Percentiles rank a stretch among this genome's conserved stretches.
phyloP scores from a whole-genome alignment of 2,113 vertebrate genomes.

The Zeus faber region DNA sequence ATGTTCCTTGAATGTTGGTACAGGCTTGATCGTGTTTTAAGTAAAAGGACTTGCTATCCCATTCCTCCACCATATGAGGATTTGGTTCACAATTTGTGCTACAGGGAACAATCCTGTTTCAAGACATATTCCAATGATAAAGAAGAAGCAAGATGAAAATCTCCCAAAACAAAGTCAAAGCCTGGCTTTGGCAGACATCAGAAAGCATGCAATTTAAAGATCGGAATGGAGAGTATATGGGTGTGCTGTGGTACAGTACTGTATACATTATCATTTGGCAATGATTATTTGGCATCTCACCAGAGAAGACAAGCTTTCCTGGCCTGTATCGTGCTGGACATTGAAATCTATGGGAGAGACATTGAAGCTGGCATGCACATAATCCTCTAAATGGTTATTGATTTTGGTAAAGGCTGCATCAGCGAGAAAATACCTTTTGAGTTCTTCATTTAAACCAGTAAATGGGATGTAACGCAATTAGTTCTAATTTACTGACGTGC shows the following conservation, averaged over 20 bases:
- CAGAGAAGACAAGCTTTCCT: conserved; percentile 18
- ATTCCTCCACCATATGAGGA: too few species aligned
- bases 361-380: conserved; percentile 60
- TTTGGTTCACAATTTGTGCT: too few species aligned
- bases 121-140: too few species aligned
- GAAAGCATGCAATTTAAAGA: conserved; percentile 22
- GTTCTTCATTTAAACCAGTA: too few species aligned
- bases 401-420: conserved; percentile 51
- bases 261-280: conserved; percentile 56
- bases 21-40: too few species aligned
- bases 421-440: conserved; percentile 48
- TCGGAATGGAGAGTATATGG: conserved; percentile 40
- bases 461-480: too few species aligned
- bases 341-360: conserved; percentile 38
- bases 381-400: conserved; percentile 64
- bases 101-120: too few species aligned
- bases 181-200: conserved; percentile 48
- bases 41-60: too few species aligned
- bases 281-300: conserved; percentile 52
- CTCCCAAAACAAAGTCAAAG: conserved; percentile 30
- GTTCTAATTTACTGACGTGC: too few species aligned
- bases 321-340: conserved; percentile 25
- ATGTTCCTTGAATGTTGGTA: too few species aligned
- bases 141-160: conserved; percentile 52
- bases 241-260: conserved; percentile 45